Conservation (phyloP, 2,797 vertebrate species). For the Periophthalmus magnuspinnatus region DNA sequence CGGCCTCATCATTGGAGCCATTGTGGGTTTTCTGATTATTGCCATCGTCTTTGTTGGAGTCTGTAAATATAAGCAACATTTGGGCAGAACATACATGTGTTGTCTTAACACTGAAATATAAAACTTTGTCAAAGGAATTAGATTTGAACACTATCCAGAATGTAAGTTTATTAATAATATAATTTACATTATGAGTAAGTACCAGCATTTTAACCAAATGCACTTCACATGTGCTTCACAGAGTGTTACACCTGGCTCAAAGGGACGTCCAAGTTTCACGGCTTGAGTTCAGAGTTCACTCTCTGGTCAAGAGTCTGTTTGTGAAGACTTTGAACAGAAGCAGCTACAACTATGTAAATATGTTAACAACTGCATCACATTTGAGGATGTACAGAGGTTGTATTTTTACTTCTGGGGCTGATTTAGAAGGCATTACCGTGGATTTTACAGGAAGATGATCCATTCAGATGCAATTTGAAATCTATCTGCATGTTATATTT, state of each 20-base stretch:
- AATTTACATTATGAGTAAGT: not conserved
- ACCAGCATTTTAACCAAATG: not conserved
- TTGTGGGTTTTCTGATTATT: constrained; percentile 9
- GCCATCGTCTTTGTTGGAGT: not conserved
- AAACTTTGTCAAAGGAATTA: not conserved
- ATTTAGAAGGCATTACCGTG: too few species aligned
- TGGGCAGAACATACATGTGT: not conserved
- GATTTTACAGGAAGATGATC: too few species aligned
- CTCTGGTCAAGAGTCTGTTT: not conserved
- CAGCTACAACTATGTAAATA: not conserved
- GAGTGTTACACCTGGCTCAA: not conserved
- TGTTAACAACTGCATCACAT: not conserved
- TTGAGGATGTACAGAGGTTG: not conserved
- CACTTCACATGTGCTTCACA: not conserved
- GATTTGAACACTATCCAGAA: not conserved
- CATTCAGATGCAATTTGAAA: too few species aligned
- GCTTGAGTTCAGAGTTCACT: not conserved
- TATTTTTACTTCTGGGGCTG: too few species aligned
- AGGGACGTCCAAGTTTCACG: not conserved
- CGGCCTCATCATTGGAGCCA: not conserved
- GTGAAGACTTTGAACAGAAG: not conserved
- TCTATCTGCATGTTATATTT: too few species aligned
- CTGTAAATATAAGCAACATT: not conserved
- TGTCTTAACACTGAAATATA: not conserved
- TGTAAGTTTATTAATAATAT: not conserved